Evolutionary conservation across 2,797 vertebrate genomes (phyloP).

Genomic region (Poeciliopsis presidionis): DNA sequence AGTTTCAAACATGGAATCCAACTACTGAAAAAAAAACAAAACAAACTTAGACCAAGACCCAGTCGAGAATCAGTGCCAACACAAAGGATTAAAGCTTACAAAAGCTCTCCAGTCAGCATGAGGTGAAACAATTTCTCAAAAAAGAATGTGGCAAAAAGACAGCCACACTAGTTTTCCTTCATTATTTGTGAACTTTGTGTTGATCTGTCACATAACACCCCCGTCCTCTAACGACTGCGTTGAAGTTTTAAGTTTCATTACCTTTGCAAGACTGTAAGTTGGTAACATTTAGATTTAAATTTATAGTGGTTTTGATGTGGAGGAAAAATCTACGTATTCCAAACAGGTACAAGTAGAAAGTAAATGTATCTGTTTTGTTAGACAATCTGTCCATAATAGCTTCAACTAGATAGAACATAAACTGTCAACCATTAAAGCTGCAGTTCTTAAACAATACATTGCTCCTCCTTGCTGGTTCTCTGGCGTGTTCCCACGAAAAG

Average conservation of each 20-base stretch:
- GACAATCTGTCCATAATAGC: neutral
- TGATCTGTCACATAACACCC: neutral
- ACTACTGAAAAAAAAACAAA: neutral
- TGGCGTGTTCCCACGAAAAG: conserved; percentile 25
- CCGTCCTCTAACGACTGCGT: neutral
- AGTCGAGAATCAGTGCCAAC: neutral
- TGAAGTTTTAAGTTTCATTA: neutral
- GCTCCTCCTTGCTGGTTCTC: conserved; percentile 6
- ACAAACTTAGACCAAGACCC: neutral
- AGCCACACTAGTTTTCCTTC: neutral
- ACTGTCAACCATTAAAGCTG: conserved; percentile 13
- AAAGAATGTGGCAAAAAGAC: too few relatives aligned
- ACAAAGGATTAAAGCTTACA: neutral
- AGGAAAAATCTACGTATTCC: neutral
- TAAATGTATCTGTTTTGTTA: neutral
- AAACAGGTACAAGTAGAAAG: neutral
- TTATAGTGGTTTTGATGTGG: neutral
- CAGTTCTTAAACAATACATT: neutral
- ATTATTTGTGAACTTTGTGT: neutral
- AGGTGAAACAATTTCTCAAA: neutral
- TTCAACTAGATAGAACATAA: too few relatives aligned
- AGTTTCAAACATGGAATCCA: neutral
- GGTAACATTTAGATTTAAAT: neutral
- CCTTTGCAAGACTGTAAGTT: neutral
- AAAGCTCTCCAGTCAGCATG: neutral